Base-by-base conservation (phyloP, 2,888 invertebrate species). In the Brachypalpus laphriformis region DNA sequence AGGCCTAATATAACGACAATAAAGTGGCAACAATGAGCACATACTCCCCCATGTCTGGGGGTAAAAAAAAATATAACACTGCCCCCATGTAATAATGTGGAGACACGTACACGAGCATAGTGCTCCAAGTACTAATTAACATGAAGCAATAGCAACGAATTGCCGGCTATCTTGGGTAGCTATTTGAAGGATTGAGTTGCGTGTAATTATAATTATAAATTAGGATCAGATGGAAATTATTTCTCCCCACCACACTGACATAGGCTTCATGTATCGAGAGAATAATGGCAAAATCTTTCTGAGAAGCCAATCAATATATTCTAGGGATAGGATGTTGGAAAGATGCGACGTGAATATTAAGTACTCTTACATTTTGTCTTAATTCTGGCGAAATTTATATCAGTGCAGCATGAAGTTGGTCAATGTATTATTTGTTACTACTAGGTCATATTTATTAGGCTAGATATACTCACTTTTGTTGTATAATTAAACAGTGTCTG, bases 41-140 rank as follows among this genome's bases (percentile, higher is more conserved):
- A 56, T 5, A 54, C 40, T 25, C 6, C 40, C 18, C 11, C 25
- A 54, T 40, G 16, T 20, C 16, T 16, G n/a, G 16, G 7, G 11
- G 14, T 3, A 8, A 34, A 8, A 22, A 37, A 37, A 40, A 40
- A 14, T 31, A 7, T 2, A 40, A 40, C 40, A 31, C 22, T 18
- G n/a, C 28, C 68, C 20, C 16, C 16, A 34, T 20, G 25, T 25
- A 22, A 45, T 42, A n/a, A 37, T 57, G 34, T 34, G 34, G 9
- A 18, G 56, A 34, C 49, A 71, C 59, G 59, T 49, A 49, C 49
- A 65, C 49, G 20, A 45, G 28, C 8, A n/a, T 56, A 40, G 54
- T 68, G 42, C 68, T 56, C 20, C 42, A 70, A 45, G 42, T 45
- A 45, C 70, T 56, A 70, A 70, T 70, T 70, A 70, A 31, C 56